Percentiles rank a stretch among this genome's conserved stretches.
Evolutionary conservation across 2,888 invertebrate species (phyloP).

Genomic region (Minunthozetes semirufus): DNA sequence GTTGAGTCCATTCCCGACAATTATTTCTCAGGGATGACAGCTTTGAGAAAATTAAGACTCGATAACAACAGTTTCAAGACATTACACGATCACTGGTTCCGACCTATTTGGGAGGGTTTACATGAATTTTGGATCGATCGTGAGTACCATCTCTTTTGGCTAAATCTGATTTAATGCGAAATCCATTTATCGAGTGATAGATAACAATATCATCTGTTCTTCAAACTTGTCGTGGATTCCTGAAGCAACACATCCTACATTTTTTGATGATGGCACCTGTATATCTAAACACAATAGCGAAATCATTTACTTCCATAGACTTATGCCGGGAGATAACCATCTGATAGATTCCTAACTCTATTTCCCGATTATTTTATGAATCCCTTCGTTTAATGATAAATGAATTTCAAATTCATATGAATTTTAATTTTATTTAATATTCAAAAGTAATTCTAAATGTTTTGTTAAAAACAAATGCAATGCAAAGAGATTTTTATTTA

Average conservation of each 20-base stretch:
- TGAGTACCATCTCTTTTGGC: neutral
- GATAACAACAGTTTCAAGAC: constrained; percentile 3
- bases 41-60: constrained; percentile 24
- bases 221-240: neutral
- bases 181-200: neutral
- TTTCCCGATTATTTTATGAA: no score
- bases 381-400: no score
- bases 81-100: neutral
- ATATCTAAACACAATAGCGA: no score
- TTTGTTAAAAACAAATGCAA: no score
- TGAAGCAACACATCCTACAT: neutral
- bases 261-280: constrained; percentile 2
- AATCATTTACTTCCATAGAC: neutral
- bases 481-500: no score
- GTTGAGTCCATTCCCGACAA: neutral
- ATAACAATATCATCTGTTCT: neutral
- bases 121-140: constrained; percentile 11
- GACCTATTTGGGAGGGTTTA: neutral
- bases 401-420: no score
- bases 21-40: constrained; percentile 1
- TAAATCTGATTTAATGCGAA: neutral
- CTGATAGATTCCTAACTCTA: no score
- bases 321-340: neutral
- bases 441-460: no score
- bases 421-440: no score